Evolutionary conservation across 2,113 vertebrate genomes (phyloP), one percentile per base, ranked within the genome.

Genomic region (Pluvialis apricaria): DNA sequence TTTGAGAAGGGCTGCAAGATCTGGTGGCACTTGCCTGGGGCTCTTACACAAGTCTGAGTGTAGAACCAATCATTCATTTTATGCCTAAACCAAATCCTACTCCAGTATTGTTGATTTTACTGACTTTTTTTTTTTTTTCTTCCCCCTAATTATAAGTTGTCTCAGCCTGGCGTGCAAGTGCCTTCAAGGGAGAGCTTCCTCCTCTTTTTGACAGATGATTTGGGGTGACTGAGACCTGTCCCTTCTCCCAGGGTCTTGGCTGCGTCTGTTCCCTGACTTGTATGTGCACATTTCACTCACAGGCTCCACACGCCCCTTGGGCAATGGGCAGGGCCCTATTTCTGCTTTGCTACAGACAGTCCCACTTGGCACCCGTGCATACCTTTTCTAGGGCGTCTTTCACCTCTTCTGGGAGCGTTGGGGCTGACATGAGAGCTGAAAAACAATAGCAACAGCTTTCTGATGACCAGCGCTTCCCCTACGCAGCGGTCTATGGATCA

Each of bases 271-370:
- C 34, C 57, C 38, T 85, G 21, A 20, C 25, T 58, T 5, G 0
- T 31, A 14, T 0, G 1, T 4, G 5, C n/a, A 51, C 26, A 13
- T 52, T 13, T 40, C 18, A 2, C 26, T 57, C 38, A n/a, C 26
- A 21, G 79, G 88, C 13, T 91, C 68, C 66, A 20, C 0, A 0
- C 1, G 5, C 54, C 44, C n/a, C 21, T 38, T 62, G 36, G 40
- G 49, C 44, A 7, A 3, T 13, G 44, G 45, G 20, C 51, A 75
- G 20, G n/a, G 58, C 34, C 47, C 8, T 76, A 0, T 68, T 76
- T 73, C 68, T 76, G 54, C 55, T 24, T 36, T 71, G 47, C 45
- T 75, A 55, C 14, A 3, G 9, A 4, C 38, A 52, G 14, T 51
- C 52, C 24, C 16, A 3, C 65, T n/a, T 3, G 1, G n/a, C 51